Conservation (phyloP, 2,113 vertebrate genomes). For the Reinhardtius hippoglossoides region DNA sequence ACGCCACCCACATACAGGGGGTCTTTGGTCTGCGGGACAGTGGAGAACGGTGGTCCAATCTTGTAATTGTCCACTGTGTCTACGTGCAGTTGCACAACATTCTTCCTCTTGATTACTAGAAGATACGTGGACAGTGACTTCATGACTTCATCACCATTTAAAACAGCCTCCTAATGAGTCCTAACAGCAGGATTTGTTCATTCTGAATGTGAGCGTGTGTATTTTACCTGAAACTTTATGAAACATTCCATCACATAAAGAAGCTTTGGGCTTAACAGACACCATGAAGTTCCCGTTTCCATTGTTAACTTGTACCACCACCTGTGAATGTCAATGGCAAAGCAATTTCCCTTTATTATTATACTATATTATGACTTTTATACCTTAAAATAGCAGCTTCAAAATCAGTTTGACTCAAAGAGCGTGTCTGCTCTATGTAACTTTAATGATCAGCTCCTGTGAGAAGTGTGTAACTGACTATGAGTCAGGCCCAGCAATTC, state of each 20-base stretch:
- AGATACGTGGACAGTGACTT: constrained; percentile 4
- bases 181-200: background rate
- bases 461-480: too few species aligned
- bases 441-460: too few species aligned
- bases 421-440: too few species aligned
- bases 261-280: constrained; percentile 83
- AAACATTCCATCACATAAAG: constrained; percentile 90
- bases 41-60: constrained; percentile 71
- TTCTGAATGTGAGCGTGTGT: background rate
- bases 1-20: constrained; percentile 88
- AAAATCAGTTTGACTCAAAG: too few species aligned
- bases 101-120: constrained; percentile 87
- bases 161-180: background rate
- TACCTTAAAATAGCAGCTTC: too few species aligned
- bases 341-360: background rate
- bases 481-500: too few species aligned
- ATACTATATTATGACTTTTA: too few species aligned
- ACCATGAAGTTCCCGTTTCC: constrained; percentile 83
- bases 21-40: constrained; percentile 62
- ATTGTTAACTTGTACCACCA: constrained; percentile 85
- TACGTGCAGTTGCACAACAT: constrained; percentile 86
- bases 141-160: background rate
- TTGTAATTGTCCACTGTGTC: constrained; percentile 83
- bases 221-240: constrained; percentile 90
- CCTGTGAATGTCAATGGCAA: constrained; percentile 70